These are phyloP conservation scores for Drosophila truncata DNA, from an alignment of 1,140 invertebrate species.

Conservation along the genomic window DNA sequence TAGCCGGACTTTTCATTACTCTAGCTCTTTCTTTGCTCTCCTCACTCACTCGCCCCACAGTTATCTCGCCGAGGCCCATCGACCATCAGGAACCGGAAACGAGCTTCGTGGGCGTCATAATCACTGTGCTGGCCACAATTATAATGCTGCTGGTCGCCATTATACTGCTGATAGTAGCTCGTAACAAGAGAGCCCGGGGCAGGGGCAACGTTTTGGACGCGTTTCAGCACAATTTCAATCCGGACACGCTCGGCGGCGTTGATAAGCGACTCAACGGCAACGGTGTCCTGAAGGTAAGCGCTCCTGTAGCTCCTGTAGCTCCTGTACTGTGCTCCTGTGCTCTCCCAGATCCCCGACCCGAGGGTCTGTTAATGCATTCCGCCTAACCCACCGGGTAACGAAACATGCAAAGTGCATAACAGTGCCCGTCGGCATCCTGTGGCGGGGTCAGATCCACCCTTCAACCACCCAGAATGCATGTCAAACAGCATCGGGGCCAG, in stretches of 20 bases:
- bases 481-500: slow-evolving; percentile 38
- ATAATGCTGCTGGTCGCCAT: slow-evolving; percentile 89
- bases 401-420: slow-evolving; percentile 63
- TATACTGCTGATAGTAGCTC: slow-evolving; percentile 90
- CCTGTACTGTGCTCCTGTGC: no score
- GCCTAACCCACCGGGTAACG: slow-evolving; percentile 20
- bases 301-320: no score
- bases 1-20: slow-evolving; percentile 1
- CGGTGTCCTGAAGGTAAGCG: slow-evolving; percentile 86
- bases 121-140: slow-evolving; percentile 91
- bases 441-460: slow-evolving; percentile 26
- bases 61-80: slow-evolving; percentile 83
- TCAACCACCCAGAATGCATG: slow-evolving; percentile 67
- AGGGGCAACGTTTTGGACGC: slow-evolving; percentile 85
- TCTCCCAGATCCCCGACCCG: slow-evolving; percentile 3
- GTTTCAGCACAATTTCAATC: slow-evolving; percentile 85
- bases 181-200: slow-evolving; percentile 88
- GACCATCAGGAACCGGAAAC: slow-evolving; percentile 87
- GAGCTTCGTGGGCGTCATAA: slow-evolving; percentile 90
- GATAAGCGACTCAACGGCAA: slow-evolving; percentile 85
- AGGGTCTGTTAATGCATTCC: slow-evolving; percentile 22
- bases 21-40: slow-evolving; percentile 4
- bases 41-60: slow-evolving; percentile 43
- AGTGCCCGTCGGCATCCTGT: slow-evolving; percentile 23
- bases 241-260: slow-evolving; percentile 82